Conservation (phyloP, 2,797 vertebrate genomes). For the Nannoperca obscura region DNA sequence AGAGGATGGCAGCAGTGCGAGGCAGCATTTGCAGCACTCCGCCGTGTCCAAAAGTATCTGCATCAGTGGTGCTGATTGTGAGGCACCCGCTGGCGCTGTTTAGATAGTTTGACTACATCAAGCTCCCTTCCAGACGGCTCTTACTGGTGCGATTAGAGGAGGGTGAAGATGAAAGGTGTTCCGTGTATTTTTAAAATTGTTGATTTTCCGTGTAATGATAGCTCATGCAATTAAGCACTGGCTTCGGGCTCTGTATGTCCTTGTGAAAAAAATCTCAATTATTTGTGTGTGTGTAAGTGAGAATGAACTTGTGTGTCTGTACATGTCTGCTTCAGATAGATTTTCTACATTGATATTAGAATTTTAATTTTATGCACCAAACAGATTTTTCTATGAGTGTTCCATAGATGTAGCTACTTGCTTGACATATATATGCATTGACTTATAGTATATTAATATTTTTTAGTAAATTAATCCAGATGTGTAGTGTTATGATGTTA, state of each 20-base stretch:
- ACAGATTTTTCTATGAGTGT: constrained; percentile 33
- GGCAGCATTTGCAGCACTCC: constrained; percentile 71
- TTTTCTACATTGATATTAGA: constrained; percentile 49
- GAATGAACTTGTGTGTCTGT: constrained; percentile 25
- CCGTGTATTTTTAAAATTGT: constrained; percentile 89
- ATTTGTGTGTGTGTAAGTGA: constrained; percentile 71
- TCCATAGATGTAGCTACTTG: constrained; percentile 30
- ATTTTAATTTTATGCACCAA: constrained; percentile 47
- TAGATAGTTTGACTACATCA: constrained; percentile 87
- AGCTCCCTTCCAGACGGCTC: constrained; percentile 83
- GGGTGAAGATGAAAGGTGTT: constrained; percentile 87
- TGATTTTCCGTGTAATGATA: constrained; percentile 89
- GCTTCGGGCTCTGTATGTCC: constrained; percentile 85
- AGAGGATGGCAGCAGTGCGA: constrained; percentile 79
- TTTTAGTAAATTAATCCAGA: constrained; percentile 26
- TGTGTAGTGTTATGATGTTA: not conserved
- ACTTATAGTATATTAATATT: not conserved
- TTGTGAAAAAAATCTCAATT: constrained; percentile 86
- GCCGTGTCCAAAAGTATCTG: constrained; percentile 83
- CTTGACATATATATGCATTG: constrained; percentile 29
- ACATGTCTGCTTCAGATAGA: constrained; percentile 46
- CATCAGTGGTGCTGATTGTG: constrained; percentile 81
- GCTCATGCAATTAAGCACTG: constrained; percentile 86
- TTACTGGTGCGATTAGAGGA: constrained; percentile 85
- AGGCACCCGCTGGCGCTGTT: constrained; percentile 85